Evolutionary conservation across 2,113 vertebrate species (phyloP).

Genomic region (Apodemus speciosus): DNA sequence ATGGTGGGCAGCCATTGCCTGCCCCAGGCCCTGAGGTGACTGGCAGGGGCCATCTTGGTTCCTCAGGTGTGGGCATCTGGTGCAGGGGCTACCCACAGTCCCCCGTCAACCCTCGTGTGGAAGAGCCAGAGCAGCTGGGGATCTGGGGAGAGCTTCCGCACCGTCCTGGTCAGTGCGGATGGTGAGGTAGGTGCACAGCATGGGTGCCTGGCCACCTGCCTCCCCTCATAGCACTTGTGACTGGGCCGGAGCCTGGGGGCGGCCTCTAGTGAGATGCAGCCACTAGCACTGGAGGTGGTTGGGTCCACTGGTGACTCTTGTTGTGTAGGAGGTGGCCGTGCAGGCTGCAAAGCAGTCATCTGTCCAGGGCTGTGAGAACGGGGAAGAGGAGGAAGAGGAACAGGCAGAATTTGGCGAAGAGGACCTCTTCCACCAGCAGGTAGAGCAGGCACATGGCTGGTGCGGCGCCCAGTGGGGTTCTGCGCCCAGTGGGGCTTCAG

Average conservation of each 20-base stretch:
- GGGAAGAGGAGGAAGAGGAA: conserved; percentile 88
- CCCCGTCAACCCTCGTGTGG: conserved; percentile 95
- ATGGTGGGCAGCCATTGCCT: not conserved
- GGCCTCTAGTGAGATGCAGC: too few relatives aligned
- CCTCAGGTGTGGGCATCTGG: conserved; percentile 94
- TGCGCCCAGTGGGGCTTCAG: not conserved
- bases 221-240: not conserved
- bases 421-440: conserved; percentile 92
- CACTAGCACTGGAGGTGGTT: not conserved
- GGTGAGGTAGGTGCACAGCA: conserved; percentile 88
- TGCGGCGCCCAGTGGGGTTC: not conserved
- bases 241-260: not conserved
- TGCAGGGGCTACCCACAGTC: conserved; percentile 92
- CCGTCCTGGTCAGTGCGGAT: conserved; percentile 88
- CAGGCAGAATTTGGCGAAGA: conserved; percentile 93
- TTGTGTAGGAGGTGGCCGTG: conserved; percentile 92
- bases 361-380: conserved; percentile 80
- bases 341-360: conserved; percentile 88
- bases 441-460: conserved; percentile 32
- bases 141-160: conserved; percentile 88
- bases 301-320: too few relatives aligned
- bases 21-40: not conserved
- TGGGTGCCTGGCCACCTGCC: fast-evolving
- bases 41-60: not conserved
- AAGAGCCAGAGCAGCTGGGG: conserved; percentile 96